Conservation (phyloP, 2,113 vertebrate species). For the Vicugna pacos region DNA sequence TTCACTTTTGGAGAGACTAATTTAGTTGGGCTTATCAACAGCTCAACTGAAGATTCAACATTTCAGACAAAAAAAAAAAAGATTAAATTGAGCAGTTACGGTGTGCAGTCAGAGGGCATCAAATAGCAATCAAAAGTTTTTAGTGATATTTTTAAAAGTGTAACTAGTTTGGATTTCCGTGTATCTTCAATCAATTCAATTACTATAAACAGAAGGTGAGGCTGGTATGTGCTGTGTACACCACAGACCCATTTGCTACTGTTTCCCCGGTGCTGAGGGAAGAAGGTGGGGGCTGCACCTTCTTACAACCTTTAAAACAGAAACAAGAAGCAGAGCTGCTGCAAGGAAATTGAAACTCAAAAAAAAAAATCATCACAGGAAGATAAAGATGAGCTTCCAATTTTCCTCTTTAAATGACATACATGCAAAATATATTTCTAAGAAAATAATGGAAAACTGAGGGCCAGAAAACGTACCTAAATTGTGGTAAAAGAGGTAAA, state of each 20-base stretch:
- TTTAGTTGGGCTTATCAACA: background rate
- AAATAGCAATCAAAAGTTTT: background rate
- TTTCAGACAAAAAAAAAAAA: slow-evolving; percentile 5
- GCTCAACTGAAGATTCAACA: background rate
- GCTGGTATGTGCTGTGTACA: no score
- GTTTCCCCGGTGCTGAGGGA: background rate
- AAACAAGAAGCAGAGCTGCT: slow-evolving; percentile 9
- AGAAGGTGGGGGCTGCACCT: background rate
- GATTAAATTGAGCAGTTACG: background rate
- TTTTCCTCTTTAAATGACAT: slow-evolving; percentile 8
- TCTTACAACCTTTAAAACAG: background rate
- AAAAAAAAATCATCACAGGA: background rate
- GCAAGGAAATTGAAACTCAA: background rate
- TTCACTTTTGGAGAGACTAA: slow-evolving; percentile 8
- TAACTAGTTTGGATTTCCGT: background rate
- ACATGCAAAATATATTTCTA: background rate
- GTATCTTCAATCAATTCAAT: background rate
- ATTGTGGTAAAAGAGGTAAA: background rate
- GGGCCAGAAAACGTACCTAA: background rate
- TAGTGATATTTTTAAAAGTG: background rate
- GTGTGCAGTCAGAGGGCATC: background rate
- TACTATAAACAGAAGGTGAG: background rate
- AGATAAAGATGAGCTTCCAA: background rate
- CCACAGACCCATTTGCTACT: background rate
- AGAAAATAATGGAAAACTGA: slow-evolving; percentile 18